A percentile compares a stretch with the other conserved stretches of the same genome.
phyloP scores from a whole-genome alignment of 2,797 vertebrate genomes.

The Pseudomugil tenellus region DNA sequence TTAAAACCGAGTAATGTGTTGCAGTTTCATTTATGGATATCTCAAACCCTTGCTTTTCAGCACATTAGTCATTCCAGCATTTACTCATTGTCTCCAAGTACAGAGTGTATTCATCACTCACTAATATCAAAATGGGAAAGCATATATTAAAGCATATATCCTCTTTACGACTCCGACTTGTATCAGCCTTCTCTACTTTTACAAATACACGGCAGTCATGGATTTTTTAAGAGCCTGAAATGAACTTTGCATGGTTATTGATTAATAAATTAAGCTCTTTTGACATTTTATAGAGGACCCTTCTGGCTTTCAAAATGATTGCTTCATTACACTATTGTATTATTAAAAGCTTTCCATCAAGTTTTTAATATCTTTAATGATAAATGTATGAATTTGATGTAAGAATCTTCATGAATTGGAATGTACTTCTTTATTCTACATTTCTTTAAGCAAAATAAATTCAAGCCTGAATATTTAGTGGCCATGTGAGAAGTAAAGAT shows the following conservation, averaged over 20 bases:
- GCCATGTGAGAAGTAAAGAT: constrained; percentile 36
- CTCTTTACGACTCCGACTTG: no score
- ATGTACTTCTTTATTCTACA: constrained; percentile 45
- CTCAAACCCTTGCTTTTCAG: no score
- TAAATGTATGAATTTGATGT: constrained; percentile 57
- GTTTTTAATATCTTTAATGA: constrained; percentile 64
- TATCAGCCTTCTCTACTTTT: no score
- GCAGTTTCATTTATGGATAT: no score
- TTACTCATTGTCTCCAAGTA: no score
- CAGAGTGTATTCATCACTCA: no score
- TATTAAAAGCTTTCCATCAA: constrained; percentile 67
- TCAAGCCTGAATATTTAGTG: constrained; percentile 47
- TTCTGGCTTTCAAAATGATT: constrained; percentile 49
- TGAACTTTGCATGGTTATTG: constrained; percentile 50
- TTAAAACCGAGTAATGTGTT: no score
- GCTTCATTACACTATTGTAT: constrained; percentile 57
- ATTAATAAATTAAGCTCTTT: constrained; percentile 61
- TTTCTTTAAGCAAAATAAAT: constrained; percentile 70
- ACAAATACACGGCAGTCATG: constrained; percentile 46
- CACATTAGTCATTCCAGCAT: no score
- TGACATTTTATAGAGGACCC: constrained; percentile 45
- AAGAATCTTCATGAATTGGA: constrained; percentile 49
- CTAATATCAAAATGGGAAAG: no score
- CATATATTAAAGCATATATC: no score
- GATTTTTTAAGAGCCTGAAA: constrained; percentile 21